phyloP scores from a whole-genome alignment of 1,140 invertebrate species.

The Megalopta genalis region DNA sequence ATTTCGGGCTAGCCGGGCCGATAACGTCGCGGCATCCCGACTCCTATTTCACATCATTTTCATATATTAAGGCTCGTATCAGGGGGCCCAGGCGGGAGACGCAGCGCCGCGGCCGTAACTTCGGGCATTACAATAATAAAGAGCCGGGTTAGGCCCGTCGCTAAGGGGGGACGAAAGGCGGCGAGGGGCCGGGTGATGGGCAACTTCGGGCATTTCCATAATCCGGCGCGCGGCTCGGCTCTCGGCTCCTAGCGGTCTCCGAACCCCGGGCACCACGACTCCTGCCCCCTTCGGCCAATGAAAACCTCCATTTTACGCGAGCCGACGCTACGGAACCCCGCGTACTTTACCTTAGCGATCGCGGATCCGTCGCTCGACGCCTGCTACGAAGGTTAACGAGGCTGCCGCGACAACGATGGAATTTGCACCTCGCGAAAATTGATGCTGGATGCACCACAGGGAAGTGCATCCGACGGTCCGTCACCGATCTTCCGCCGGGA shows the following conservation, averaged over 20 bases:
- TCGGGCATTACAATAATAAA: conserved; percentile 78
- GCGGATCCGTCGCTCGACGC: conserved; percentile 13
- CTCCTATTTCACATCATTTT: conserved; percentile 70
- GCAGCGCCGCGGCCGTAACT: conserved; percentile 70
- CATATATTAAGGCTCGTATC: conserved; percentile 71
- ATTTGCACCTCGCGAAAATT: conserved; percentile 38
- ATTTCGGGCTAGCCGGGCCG: conserved; percentile 48
- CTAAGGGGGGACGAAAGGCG: conserved; percentile 12
- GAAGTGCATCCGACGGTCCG: too few species aligned
- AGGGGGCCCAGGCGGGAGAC: conserved; percentile 52
- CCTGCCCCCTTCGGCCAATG: conserved; percentile 62
- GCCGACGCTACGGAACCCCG: conserved; percentile 8
- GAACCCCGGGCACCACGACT: neutral
- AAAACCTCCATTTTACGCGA: conserved; percentile 71
- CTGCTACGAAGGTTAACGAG: conserved; percentile 37
- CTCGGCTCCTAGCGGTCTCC: too few species aligned
- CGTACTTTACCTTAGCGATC: conserved; percentile 14
- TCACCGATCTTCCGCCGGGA: too few species aligned
- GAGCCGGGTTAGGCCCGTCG: conserved; percentile 67
- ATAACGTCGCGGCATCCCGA: conserved; percentile 53
- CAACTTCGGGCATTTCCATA: conserved; percentile 72
- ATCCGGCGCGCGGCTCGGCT: conserved; percentile 59
- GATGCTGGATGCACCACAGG: too few species aligned
- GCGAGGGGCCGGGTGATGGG: conserved; percentile 41
- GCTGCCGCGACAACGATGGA: neutral